Base-by-base conservation (phyloP, 1,140 invertebrate species). In the Cydia strobilella region DNA sequence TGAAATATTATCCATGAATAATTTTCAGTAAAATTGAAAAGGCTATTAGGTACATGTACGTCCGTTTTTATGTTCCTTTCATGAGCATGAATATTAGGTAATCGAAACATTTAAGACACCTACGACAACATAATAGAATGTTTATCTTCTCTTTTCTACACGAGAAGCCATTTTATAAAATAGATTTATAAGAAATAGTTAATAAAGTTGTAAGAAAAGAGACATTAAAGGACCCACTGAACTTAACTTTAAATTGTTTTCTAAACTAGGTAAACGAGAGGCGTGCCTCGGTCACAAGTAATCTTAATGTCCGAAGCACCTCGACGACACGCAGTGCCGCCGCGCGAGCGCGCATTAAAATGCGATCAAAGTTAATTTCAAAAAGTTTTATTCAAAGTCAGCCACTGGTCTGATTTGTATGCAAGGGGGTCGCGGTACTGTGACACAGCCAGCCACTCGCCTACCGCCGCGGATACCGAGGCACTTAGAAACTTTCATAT, bases 351-450 rank as follows among this genome's bases (percentile, higher is more conserved):
- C 71, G 75, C 75, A 82, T 85, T 85, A 84, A 86, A 84, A 83
- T 75, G 72, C 81, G 80, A 82, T 84, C 82, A 83, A 82, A 83
- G 80, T 83, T 85, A 82, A 84, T 85, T 81, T 83, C 59, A 75
- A 75, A 77, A 81, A 84, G 80, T 82, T 84, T 80, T 65, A 73
- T 73, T 72, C 62, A 76, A 80, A 80, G 72, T 79, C 72, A 76
- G 76, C 76, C 77, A 79, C 77, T 77, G 65, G 45, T 73, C 79
- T 82, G 80, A 84, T 87, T 87, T 84, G 81, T 84, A 87, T 87
- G 83, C 84, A 79, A 39, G 72, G 66, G 27, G 62, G 73, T 78
- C 74, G 81, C 76, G 79, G 77, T 78, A 77, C 76, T 75, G 72
- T 78, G 80, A 79, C 79, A 77, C 80, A 79, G 80, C 78, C 72